Evolutionary conservation across 64 coral and sea anemone genomes (phyloP).

Genomic region (Pocillopora verrucosa): DNA sequence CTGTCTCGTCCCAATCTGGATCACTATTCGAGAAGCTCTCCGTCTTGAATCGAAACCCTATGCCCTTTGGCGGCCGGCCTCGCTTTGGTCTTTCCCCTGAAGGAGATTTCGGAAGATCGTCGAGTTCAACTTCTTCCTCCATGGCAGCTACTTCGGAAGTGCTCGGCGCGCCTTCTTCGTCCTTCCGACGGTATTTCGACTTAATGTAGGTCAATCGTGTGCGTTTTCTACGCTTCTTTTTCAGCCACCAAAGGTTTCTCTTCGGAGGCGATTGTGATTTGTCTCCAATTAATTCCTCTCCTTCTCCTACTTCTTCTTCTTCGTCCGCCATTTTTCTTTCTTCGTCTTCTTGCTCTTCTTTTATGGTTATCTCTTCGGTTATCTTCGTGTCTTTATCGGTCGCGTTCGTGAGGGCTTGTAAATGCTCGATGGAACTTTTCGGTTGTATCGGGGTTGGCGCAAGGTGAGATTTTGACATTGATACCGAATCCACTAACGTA

Average conservation of each 20-base stretch:
- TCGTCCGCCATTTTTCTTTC: slow-evolving; percentile 16
- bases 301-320: not conserved
- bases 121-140: slow-evolving; percentile 52
- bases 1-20: slow-evolving; percentile 84
- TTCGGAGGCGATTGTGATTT: slow-evolving; percentile 66
- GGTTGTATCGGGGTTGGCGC: slow-evolving; percentile 23
- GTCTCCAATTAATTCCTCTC: slow-evolving; percentile 15
- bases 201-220: slow-evolving; percentile 80
- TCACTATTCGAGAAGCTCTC: slow-evolving; percentile 56
- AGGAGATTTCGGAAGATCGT: slow-evolving; percentile 47
- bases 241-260: slow-evolving; percentile 89
- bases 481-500: slow-evolving; percentile 19
- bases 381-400: slow-evolving; percentile 20
- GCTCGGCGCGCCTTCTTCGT: slow-evolving; percentile 66
- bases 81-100: slow-evolving; percentile 67
- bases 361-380: slow-evolving; percentile 27
- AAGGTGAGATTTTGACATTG: slow-evolving; percentile 13
- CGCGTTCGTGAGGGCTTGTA: slow-evolving; percentile 18
- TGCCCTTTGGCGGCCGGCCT: slow-evolving; percentile 65
- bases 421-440: slow-evolving; percentile 20
- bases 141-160: slow-evolving; percentile 24
- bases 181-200: slow-evolving; percentile 72
- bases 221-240: slow-evolving; percentile 77
- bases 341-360: slow-evolving; percentile 6
- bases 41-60: slow-evolving; percentile 40